Base-by-base conservation (phyloP, 92 coral and sea anemone genomes). In the Epizoanthus ramosus region DNA sequence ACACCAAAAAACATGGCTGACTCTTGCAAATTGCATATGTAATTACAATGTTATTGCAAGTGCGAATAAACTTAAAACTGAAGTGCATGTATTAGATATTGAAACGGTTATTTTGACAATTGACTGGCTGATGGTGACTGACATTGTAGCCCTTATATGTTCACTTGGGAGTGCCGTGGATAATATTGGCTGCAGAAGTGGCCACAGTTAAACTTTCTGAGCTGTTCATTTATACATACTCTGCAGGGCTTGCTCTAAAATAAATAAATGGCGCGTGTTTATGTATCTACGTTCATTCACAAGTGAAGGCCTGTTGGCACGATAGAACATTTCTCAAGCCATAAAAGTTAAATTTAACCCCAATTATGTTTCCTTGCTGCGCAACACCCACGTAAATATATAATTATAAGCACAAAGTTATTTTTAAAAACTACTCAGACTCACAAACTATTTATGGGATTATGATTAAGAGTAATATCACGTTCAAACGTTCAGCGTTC, bases 1-100 rank as follows among this genome's bases (percentile, higher is more conserved):
- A 37, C 57, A 14, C 82, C 71, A 35, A 77, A 77, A 59, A 77
- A 19, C 82, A 77, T 77, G 69, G 41, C 45, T 60, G 71, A 60
- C 12, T 41, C 24, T 57, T 57, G 80, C 80, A 47, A 57, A 21
- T 3, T 22, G 41, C 70, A 39, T 41, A 18, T 69, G 74, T 4
- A 14, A 6, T 72, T 17, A 47, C 21, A 21, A 13, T 59, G 10
- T n/a, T 2, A 28, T 22, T 50, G 58, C 45, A 54, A 56, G 60
- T 14, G 59, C 35, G 53, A 21, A 75, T 19, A 37, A 17, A 70
- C 54, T 75, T 47, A 18, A 52, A 57, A 33, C n/a, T 75, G 67
- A 75, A 25, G 3, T 23, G 56, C 13, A 57, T 35, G 21, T 12
- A 41, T 39, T 47, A 19, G 47, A 77, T 77, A 77, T 77, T 77